Evolutionary conservation across 2,888 invertebrate species (phyloP).

Genomic region (Cerastis leucographa): DNA sequence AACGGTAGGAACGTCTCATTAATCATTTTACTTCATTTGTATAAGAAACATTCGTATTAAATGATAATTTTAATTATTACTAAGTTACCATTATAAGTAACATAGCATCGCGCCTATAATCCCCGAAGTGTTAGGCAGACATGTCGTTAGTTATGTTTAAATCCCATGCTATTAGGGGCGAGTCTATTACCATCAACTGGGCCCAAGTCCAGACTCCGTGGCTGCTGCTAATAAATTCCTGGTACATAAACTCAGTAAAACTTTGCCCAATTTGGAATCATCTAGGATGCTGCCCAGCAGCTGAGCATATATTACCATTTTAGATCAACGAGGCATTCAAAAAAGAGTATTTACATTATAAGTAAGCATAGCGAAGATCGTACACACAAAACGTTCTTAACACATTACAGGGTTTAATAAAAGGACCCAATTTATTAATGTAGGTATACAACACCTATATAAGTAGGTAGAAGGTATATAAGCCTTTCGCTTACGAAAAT

Average conservation of each 20-base stretch:
- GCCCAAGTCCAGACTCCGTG: not conserved
- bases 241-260: not conserved
- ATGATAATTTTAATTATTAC: not conserved
- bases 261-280: not conserved
- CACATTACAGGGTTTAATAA: conserved; percentile 30
- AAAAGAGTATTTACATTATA: not conserved
- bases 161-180: not conserved
- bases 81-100: not conserved
- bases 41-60: not conserved
- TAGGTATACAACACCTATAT: too few relatives aligned
- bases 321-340: not conserved
- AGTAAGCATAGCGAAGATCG: not conserved
- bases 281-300: not conserved
- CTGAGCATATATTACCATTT: too few relatives aligned
- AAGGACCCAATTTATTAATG: not conserved
- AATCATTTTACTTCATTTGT: not conserved
- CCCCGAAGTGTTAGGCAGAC: not conserved
- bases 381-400: conserved; percentile 18
- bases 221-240: not conserved
- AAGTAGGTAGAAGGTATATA: not conserved
- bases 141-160: not conserved
- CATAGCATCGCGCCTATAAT: not conserved
- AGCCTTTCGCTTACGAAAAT: conserved; percentile 11
- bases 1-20: not conserved
- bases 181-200: not conserved